Percentiles rank a stretch among this genome's conserved stretches.
These are phyloP conservation scores for Pelobates fuscus DNA, from an alignment of 2,113 vertebrate species.

Conservation along the genomic window DNA sequence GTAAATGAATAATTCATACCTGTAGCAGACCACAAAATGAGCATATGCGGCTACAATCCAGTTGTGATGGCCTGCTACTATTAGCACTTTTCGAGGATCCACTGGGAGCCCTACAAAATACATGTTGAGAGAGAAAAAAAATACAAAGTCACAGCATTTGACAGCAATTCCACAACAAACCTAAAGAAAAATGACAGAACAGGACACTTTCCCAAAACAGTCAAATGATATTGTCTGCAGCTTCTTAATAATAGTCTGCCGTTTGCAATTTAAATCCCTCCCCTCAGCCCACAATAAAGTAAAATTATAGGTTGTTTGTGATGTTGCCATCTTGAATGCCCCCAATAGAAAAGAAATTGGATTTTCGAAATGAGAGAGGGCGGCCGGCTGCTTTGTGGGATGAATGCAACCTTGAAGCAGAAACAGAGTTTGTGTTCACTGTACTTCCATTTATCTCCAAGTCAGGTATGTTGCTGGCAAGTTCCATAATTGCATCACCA, in stretches of 20 bases:
- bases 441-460: conserved; percentile 33
- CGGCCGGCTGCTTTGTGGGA: conserved; percentile 12
- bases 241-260: neutral
- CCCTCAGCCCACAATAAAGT: neutral
- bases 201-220: conserved; percentile 1
- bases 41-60: conserved; percentile 98
- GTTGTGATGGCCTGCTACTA: conserved; percentile 95
- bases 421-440: neutral
- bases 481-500: conserved; percentile 46
- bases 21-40: conserved; percentile 97
- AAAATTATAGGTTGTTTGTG: conserved; percentile 19
- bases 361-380: neutral
- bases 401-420: conserved; percentile 26
- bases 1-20: conserved; percentile 65
- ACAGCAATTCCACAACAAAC: conserved; percentile 3
- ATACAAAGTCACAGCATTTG: neutral
- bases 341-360: conserved; percentile 21
- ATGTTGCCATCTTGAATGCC: conserved; percentile 41
- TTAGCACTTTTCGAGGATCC: conserved; percentile 93
- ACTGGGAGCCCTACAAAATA: conserved; percentile 79
- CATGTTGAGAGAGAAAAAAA: conserved; percentile 8
- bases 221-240: neutral
- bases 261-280: conserved; percentile 10
- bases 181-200: neutral
- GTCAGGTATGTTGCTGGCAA: conserved; percentile 37